phyloP scores from a whole-genome alignment of 2,888 invertebrate species.

The Resseliella maxima region DNA sequence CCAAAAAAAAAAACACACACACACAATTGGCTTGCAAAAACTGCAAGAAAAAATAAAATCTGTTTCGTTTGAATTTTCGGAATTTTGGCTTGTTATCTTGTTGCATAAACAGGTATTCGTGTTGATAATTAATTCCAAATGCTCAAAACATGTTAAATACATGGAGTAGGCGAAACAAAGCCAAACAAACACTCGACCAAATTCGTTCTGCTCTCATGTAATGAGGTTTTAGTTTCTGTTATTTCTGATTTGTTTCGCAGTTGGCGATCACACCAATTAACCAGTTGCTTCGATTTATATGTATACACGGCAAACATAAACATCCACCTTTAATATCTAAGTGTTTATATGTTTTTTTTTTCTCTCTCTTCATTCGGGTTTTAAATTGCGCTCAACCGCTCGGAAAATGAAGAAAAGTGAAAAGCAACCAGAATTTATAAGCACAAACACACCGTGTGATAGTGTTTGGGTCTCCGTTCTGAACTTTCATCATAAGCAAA shows the following conservation, averaged over 20 bases:
- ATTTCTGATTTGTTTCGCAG: neutral
- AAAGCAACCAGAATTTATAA: neutral
- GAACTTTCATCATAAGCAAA: constrained; percentile 19
- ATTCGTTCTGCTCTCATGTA: constrained; percentile 29
- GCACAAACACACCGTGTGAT: neutral
- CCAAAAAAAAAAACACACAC: too few relatives aligned
- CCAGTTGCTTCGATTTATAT: neutral
- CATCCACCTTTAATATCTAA: too few relatives aligned
- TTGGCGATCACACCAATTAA: constrained; percentile 8
- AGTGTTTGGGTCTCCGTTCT: constrained; percentile 22
- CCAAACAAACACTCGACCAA: neutral
- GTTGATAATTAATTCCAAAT: constrained; percentile 33
- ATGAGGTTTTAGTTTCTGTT: neutral
- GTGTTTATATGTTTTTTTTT: too few relatives aligned
- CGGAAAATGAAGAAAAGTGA: constrained; percentile 24
- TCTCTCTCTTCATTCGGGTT: too few relatives aligned
- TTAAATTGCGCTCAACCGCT: neutral
- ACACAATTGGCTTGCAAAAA: too few relatives aligned
- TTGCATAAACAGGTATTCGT: constrained; percentile 40
- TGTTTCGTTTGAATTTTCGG: neutral
- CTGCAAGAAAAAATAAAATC: too few relatives aligned
- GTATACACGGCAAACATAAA: too few relatives aligned
- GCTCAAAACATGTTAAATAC: neutral
- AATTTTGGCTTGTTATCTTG: constrained; percentile 16
- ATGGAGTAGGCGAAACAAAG: neutral